Percentiles rank a stretch among this genome's conserved stretches.
phyloP scores from a whole-genome alignment of 2,888 invertebrate species.

The Julus scandinavius region DNA sequence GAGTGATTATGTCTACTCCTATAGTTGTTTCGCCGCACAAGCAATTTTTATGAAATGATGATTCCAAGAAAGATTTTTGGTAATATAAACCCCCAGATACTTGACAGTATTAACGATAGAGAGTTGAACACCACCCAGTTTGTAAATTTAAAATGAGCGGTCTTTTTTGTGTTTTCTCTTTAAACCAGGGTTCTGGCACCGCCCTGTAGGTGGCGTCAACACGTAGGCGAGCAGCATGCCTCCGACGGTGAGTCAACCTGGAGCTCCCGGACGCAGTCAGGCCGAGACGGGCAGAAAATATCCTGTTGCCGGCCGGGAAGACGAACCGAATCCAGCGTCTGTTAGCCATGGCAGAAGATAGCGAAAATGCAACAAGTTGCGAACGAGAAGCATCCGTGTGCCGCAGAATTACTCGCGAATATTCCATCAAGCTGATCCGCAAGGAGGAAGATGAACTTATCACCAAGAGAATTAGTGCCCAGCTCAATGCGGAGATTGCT shows the following conservation, averaged over 20 bases:
- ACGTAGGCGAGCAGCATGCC: background rate
- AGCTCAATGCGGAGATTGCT: background rate
- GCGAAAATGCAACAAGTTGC: background rate
- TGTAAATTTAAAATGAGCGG: background rate
- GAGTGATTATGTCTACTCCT: too few species aligned
- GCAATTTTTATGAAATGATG: too few species aligned
- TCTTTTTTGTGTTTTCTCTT: background rate
- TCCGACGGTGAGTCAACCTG: background rate
- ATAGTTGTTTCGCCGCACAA: too few species aligned
- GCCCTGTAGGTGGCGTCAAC: constrained; percentile 26
- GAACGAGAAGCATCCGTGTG: background rate
- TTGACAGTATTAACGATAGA: too few species aligned
- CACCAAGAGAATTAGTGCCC: constrained; percentile 41
- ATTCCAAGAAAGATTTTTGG: too few species aligned
- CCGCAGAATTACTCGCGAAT: background rate
- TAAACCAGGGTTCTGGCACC: background rate
- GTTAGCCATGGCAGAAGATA: background rate
- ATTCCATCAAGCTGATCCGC: background rate
- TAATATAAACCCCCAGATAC: too few species aligned
- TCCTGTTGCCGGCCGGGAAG: background rate
- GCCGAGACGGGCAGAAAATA: background rate
- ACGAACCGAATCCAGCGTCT: too few species aligned
- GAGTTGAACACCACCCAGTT: too few species aligned
- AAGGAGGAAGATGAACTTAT: constrained; percentile 35
- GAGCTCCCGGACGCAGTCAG: background rate